phyloP scores from a whole-genome alignment of 2,113 vertebrate species.

The Zapus hudsonius region DNA sequence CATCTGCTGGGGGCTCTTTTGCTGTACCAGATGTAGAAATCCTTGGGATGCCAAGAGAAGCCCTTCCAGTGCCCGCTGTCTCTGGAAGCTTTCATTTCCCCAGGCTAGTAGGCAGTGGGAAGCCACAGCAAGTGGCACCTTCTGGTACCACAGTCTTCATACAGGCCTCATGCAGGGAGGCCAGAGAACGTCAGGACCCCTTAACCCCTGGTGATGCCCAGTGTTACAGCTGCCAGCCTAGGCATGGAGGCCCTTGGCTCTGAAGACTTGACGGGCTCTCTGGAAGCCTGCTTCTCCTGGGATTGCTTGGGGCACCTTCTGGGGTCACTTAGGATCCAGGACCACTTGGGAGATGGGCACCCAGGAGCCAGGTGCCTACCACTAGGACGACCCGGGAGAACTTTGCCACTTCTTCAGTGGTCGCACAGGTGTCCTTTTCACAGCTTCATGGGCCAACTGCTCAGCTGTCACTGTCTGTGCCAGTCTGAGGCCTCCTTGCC shows the following conservation, averaged over 20 bases:
- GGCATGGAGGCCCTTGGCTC: background rate
- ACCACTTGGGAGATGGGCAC: background rate
- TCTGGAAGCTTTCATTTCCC: background rate
- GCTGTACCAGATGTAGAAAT: background rate
- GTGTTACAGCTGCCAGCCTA: background rate
- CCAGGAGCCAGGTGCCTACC: too few species aligned
- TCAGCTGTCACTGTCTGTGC: too few species aligned
- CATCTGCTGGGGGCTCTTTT: background rate
- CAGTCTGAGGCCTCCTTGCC: background rate
- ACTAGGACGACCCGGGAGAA: too few species aligned
- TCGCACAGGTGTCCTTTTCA: too few species aligned
- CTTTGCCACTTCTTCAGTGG: too few species aligned
- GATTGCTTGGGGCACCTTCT: background rate
- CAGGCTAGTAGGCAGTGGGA: too few species aligned
- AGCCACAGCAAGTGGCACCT: background rate
- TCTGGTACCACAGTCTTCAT: background rate
- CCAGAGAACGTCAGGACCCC: background rate
- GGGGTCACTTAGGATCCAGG: background rate
- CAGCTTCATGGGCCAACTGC: background rate
- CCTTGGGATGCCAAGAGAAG: background rate
- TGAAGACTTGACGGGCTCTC: background rate
- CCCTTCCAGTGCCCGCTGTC: background rate
- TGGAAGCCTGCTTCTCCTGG: background rate
- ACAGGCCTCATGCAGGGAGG: background rate
- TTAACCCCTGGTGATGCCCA: background rate